Evolutionary conservation across 2,113 vertebrate species (phyloP).

Genomic region (Macrotus californicus): DNA sequence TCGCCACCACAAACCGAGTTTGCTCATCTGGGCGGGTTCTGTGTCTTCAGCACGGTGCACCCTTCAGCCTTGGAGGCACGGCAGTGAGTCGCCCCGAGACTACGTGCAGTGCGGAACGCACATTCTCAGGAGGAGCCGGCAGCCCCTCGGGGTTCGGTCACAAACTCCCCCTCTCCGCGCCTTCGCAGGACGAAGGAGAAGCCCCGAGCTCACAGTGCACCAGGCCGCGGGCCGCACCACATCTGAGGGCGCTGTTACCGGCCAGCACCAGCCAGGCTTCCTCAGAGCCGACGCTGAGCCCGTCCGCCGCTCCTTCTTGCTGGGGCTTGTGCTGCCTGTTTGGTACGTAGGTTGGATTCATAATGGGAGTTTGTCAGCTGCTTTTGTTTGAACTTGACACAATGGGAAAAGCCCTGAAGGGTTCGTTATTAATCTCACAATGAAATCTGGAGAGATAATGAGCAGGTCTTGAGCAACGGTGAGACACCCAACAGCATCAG

Average conservation of each 20-base stretch:
- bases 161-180: no score
- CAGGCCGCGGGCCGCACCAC: no score
- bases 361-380: conserved; percentile 61
- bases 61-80: not conserved
- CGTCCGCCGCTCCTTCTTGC: not conserved
- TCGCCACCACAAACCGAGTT: not conserved
- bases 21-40: not conserved
- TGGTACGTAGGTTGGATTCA: not conserved
- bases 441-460: conserved; percentile 57
- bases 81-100: not conserved
- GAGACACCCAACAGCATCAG: not conserved
- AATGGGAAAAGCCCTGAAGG: conserved; percentile 66
- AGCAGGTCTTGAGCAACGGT: conserved; percentile 40
- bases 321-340: conserved; percentile 35
- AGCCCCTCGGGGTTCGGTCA: no score
- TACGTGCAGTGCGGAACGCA: not conserved
- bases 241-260: no score
- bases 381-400: conserved; percentile 57
- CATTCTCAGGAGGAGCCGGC: no score
- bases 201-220: no score
- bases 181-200: no score
- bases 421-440: conserved; percentile 61
- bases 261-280: no score
- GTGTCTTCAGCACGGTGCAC: not conserved
- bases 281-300: no score